Evolutionary conservation across 2,113 vertebrate species (phyloP).

Genomic region (Antennarius striatus): DNA sequence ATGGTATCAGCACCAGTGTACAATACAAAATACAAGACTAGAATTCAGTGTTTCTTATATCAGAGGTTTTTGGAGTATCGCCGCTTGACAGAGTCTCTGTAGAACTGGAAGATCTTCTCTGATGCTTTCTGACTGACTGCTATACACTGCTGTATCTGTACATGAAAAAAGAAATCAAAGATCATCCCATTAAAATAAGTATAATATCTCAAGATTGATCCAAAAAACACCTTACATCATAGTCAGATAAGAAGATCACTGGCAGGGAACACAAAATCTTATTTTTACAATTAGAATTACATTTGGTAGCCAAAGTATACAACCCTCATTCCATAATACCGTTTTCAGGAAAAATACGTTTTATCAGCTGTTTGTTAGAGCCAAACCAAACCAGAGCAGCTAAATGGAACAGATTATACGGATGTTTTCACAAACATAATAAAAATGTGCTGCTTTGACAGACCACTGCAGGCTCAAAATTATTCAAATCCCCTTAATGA

Average conservation of each 20-base stretch:
- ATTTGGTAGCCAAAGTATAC: too few species aligned
- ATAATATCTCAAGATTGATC: neutral
- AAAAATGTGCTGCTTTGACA: too few species aligned
- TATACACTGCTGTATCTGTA: conserved; percentile 89
- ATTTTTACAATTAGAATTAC: too few species aligned
- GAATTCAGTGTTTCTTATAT: conserved; percentile 10
- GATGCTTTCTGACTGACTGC: conserved; percentile 84
- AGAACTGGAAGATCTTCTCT: conserved; percentile 87
- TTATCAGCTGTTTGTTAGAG: too few species aligned
- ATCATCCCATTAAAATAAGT: neutral
- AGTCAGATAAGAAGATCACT: neutral
- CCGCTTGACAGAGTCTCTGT: conserved; percentile 83
- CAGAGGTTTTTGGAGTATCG: conserved; percentile 86
- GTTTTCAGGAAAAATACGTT: too few species aligned
- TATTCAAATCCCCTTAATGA: too few species aligned
- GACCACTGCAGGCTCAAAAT: too few species aligned
- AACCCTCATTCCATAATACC: too few species aligned
- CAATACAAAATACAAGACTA: neutral
- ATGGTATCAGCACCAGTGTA: conserved; percentile 11
- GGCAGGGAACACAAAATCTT: too few species aligned
- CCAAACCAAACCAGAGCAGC: too few species aligned
- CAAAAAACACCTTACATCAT: neutral
- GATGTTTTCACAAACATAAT: too few species aligned
- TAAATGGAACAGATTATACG: too few species aligned
- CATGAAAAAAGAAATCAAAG: neutral